These are phyloP conservation scores for Watsonalla binaria DNA, from an alignment of 2,888 invertebrate species.

Conservation along the genomic window DNA sequence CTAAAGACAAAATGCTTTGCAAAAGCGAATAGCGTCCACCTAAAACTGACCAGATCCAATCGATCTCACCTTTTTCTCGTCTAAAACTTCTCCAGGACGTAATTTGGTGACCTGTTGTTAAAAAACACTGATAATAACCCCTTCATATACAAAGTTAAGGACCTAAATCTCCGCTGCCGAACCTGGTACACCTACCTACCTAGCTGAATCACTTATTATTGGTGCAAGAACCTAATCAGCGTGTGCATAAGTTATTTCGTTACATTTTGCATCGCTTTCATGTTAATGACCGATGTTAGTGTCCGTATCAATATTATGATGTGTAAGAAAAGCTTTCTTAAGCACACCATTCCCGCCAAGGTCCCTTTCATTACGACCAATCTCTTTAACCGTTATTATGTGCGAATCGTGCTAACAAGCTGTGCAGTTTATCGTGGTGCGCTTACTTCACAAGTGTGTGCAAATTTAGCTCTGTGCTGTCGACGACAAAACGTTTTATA, in stretches of 20 bases:
- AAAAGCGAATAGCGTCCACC: slow-evolving; percentile 76
- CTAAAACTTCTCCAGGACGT: slow-evolving; percentile 95
- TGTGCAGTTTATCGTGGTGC: slow-evolving; percentile 73
- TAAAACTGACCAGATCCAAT: slow-evolving; percentile 72
- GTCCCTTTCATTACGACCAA: slow-evolving; percentile 34
- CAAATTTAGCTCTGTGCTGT: slow-evolving; percentile 65
- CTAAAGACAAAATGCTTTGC: slow-evolving; percentile 71
- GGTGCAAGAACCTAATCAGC: slow-evolving; percentile 61
- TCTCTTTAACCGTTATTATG: slow-evolving; percentile 58
- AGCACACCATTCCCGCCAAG: slow-evolving; percentile 48
- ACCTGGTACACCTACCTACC: slow-evolving; percentile 51
- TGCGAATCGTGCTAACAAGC: slow-evolving; percentile 74
- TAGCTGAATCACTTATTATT: slow-evolving; percentile 46
- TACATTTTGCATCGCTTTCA: slow-evolving; percentile 53
- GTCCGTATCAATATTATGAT: slow-evolving; percentile 43
- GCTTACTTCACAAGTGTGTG: slow-evolving; percentile 69
- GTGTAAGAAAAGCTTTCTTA: slow-evolving; percentile 48
- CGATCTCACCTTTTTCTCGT: slow-evolving; percentile 94
- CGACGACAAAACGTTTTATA: slow-evolving; percentile 58
- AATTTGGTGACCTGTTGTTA: slow-evolving; percentile 89
- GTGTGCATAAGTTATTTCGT: slow-evolving; percentile 69
- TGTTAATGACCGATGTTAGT: slow-evolving; percentile 69
- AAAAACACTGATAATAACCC: slow-evolving; percentile 72
- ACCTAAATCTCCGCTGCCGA: slow-evolving; percentile 73
- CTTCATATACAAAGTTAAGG: slow-evolving; percentile 39